Evolutionary conservation across 2,113 vertebrate species (phyloP), one percentile per base, ranked within the genome.

Genomic region (Elaphurus davidianus): DNA sequence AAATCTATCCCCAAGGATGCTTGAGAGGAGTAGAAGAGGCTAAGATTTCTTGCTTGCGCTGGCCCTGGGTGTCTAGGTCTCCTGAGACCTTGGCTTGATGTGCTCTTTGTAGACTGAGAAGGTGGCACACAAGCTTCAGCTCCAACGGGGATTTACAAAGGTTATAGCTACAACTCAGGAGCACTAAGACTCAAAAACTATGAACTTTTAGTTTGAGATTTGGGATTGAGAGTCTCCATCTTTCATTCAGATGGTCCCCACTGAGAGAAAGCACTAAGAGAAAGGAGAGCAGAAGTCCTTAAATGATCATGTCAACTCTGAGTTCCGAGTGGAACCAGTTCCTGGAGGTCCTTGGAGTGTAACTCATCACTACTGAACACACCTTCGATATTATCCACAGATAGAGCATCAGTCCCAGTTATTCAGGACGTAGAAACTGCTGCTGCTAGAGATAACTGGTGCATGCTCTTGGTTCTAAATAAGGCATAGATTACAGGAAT

Each of bases 401-500:
- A 23, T 8, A 47, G n/a, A 78, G 52, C 50, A 52, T 7, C 13
- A 19, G n/a, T 25, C 55, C 9, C 64, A n/a, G 8, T 59, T 87
- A 88, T 28, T 81, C 59, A 92, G 40, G 30, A 64, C 47, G 12
- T 40, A 84, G 71, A 79, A 85, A 30, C 36, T 54, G 52, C 54
- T 90, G 83, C 21, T 27, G 1, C 59, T 17, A 0, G 30, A 54
- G 17, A 64, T 79, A 23, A 76, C 85, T 67, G 40, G 15, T 83
- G 17, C 27, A 10, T 60, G 78, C 45, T 78, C 40, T 84, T 90
- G 47, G 57, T 91, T 92, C 76, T 87, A 79, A 97, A 28, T 60
- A 84, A 96, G 52, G 82, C 84, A 6, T 85, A 16, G 82, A 76
- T 97, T 93, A 71, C 16, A 85, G 87, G 78, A 84, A 95, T 96